Conservation (phyloP, 2,888 invertebrate genomes). For the Volucella inflata region DNA sequence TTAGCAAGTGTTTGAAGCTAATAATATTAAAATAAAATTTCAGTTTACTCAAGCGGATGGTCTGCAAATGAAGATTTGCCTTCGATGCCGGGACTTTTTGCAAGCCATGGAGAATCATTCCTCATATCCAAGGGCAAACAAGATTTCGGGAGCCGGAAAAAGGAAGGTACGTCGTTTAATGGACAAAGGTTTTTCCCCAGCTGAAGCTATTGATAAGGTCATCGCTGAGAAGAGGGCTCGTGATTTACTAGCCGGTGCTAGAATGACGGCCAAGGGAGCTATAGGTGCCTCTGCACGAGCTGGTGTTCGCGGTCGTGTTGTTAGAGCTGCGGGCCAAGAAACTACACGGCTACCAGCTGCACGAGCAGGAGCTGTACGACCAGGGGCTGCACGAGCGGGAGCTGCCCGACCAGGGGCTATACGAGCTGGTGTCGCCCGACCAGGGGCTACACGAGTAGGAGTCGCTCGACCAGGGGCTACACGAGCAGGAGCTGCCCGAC, state of each 20-base stretch:
- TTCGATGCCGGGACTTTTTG: slow-evolving; percentile 51
- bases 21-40: slow-evolving; percentile 8
- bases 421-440: no score
- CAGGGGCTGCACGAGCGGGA: no score
- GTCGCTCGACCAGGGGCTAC: no score
- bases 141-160: slow-evolving; percentile 49
- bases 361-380: no score
- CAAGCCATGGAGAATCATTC: slow-evolving; percentile 61
- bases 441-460: no score
- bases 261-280: neutral
- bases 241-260: slow-evolving; percentile 38
- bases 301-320: neutral
- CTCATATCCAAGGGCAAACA: slow-evolving; percentile 44
- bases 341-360: no score
- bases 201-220: slow-evolving; percentile 57
- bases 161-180: slow-evolving; percentile 67
- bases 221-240: slow-evolving; percentile 59
- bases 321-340: no score
- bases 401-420: no score
- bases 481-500: no score
- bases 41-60: slow-evolving; percentile 48
- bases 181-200: slow-evolving; percentile 53
- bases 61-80: slow-evolving; percentile 47
- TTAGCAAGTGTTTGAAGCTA: neutral
- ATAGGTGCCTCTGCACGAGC: neutral